Percentiles rank a stretch among this genome's conserved stretches.
These are phyloP conservation scores for Onychomys leucogaster DNA, from an alignment of 2,797 vertebrate genomes.

Conservation along the genomic window DNA sequence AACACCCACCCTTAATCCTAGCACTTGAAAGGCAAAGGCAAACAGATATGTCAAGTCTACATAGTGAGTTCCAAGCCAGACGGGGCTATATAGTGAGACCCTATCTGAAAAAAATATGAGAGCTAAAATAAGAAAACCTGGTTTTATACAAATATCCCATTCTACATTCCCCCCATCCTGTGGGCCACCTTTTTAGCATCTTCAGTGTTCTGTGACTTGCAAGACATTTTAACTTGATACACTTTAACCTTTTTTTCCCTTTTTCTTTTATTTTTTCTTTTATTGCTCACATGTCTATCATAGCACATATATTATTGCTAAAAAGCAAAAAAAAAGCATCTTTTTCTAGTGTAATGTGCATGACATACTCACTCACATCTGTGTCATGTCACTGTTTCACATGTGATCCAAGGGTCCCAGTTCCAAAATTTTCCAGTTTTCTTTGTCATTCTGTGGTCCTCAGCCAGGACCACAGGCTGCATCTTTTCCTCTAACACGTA, in stretches of 20 bases:
- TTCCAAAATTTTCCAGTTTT: background rate
- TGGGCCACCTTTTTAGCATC: background rate
- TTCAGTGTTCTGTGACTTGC: background rate
- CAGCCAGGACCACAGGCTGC: background rate
- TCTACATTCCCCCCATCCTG: background rate
- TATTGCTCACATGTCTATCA: background rate
- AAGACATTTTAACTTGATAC: background rate
- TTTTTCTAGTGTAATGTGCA: background rate
- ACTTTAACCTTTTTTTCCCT: background rate
- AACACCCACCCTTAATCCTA: background rate
- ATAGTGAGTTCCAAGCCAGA: background rate
- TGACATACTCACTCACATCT: rapidly evolving
- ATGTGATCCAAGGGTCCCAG: background rate
- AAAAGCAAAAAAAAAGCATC: background rate
- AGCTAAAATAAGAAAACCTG: background rate
- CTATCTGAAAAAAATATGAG: background rate
- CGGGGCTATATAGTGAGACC: background rate
- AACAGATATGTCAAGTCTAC: background rate
- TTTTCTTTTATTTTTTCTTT: background rate
- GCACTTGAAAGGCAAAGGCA: background rate
- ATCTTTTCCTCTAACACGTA: background rate
- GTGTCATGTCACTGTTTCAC: background rate
- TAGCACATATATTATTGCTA: background rate
- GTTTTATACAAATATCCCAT: background rate
- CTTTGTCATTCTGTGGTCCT: background rate